Conservation (phyloP, 1,140 invertebrate species). For the Sminthurinus signatus region DNA sequence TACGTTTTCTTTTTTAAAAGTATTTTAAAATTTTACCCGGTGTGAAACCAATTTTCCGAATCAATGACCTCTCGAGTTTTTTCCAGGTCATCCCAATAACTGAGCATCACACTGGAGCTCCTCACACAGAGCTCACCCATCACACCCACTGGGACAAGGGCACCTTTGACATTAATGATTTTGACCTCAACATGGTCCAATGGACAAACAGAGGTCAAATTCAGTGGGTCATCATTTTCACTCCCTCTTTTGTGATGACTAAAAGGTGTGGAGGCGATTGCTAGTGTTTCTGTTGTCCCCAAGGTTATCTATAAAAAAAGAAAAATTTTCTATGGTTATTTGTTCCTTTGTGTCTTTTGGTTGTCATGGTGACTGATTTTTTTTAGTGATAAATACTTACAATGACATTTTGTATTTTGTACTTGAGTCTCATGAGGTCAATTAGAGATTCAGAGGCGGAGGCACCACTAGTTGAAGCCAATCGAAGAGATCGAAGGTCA, state of each 20-base stretch:
- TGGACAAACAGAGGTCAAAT: slow-evolving; percentile 30
- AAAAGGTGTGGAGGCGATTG: slow-evolving; percentile 30
- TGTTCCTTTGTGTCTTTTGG: too few species aligned
- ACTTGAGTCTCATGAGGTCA: slow-evolving; percentile 32
- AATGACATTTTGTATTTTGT: slow-evolving; percentile 47
- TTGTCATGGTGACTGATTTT: too few species aligned
- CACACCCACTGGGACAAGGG: slow-evolving; percentile 24
- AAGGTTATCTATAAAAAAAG: slow-evolving; percentile 29
- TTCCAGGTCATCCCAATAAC: slow-evolving; percentile 55
- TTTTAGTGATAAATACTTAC: too few species aligned
- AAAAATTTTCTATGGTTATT: too few species aligned
- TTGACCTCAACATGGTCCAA: slow-evolving; percentile 35
- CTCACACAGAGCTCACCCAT: slow-evolving; percentile 55
- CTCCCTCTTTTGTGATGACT: too few species aligned
- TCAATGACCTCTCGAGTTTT: slow-evolving; percentile 58
- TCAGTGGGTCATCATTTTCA: slow-evolving; percentile 23
- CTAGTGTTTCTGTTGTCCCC: slow-evolving; percentile 34
- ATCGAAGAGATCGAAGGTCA: slow-evolving; percentile 46
- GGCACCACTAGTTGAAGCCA: slow-evolving; percentile 30
- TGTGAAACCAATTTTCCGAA: slow-evolving; percentile 74
- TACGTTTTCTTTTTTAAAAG: background rate
- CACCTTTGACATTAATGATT: slow-evolving; percentile 30
- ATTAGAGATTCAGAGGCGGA: slow-evolving; percentile 32
- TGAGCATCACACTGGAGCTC: slow-evolving; percentile 54
- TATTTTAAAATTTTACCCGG: slow-evolving; percentile 59